phyloP scores from a whole-genome alignment of 2,888 invertebrate species.

The Leptopilina syphax region DNA sequence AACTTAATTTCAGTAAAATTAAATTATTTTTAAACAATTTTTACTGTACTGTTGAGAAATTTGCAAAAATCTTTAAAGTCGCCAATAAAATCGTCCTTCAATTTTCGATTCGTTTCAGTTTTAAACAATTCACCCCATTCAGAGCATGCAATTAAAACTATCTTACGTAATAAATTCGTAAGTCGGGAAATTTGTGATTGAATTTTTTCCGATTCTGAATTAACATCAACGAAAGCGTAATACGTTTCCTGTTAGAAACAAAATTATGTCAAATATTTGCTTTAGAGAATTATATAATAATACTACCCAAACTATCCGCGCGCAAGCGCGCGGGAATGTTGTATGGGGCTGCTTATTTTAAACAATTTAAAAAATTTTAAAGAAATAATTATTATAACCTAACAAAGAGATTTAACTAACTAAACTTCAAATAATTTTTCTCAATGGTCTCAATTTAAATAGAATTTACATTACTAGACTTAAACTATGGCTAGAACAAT shows the following conservation, averaged over 20 bases:
- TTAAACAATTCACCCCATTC: slow-evolving; percentile 80
- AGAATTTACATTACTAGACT: too few relatives aligned
- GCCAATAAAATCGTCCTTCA: slow-evolving; percentile 79
- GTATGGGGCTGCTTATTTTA: too few relatives aligned
- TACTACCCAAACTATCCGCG: too few relatives aligned
- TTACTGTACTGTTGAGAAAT: slow-evolving; percentile 78
- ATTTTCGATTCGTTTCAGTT: slow-evolving; percentile 75
- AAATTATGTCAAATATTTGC: neutral
- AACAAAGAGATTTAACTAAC: too few relatives aligned
- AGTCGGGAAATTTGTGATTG: slow-evolving; percentile 69
- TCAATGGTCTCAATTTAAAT: too few relatives aligned
- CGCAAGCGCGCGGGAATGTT: too few relatives aligned
- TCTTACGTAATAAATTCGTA: slow-evolving; percentile 73
- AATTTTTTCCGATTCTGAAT: slow-evolving; percentile 67
- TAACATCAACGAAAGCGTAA: slow-evolving; percentile 72
- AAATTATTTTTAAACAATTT: slow-evolving; percentile 16
- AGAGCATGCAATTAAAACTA: slow-evolving; percentile 76
- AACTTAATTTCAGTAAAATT: neutral
- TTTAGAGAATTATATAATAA: neutral
- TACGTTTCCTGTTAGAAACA: slow-evolving; percentile 70
- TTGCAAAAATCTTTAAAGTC: slow-evolving; percentile 79
- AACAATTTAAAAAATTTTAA: neutral
- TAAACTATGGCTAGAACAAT: too few relatives aligned
- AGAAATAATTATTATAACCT: too few relatives aligned
- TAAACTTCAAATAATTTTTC: too few relatives aligned